These are phyloP conservation scores for Chaetodon trifasciatus DNA, from an alignment of 2,797 vertebrate genomes.

Conservation along the genomic window DNA sequence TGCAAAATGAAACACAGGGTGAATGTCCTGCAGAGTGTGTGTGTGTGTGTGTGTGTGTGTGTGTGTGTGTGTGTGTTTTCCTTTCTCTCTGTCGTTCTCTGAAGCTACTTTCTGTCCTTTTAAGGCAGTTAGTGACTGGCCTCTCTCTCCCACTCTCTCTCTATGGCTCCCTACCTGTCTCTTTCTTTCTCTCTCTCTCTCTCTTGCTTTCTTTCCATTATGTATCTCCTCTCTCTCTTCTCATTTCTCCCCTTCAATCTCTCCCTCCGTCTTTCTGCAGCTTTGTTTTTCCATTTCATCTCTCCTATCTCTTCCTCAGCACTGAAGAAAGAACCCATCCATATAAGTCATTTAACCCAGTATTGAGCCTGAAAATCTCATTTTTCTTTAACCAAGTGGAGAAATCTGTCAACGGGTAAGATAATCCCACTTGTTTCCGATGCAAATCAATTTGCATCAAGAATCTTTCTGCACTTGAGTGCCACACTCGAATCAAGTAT, in stretches of 20 bases:
- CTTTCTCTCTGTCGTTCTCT: slow-evolving; percentile 40
- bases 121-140: slow-evolving; percentile 73
- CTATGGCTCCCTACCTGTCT: slow-evolving; percentile 34
- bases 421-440: slow-evolving; percentile 70
- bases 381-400: slow-evolving; percentile 62
- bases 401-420: slow-evolving; percentile 52
- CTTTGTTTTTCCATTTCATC: slow-evolving; percentile 73
- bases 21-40: slow-evolving; percentile 10
- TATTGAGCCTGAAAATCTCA: slow-evolving; percentile 65
- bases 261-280: slow-evolving; percentile 41
- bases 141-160: slow-evolving; percentile 38
- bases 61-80: slow-evolving; percentile 26
- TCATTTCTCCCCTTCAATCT: slow-evolving; percentile 28
- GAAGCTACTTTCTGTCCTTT: slow-evolving; percentile 80
- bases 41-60: slow-evolving; percentile 12
- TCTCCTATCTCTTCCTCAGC: slow-evolving; percentile 57
- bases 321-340: slow-evolving; percentile 62
- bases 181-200: slow-evolving; percentile 28
- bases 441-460: slow-evolving; percentile 66
- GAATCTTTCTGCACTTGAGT: slow-evolving; percentile 52
- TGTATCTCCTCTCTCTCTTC: slow-evolving; percentile 47
- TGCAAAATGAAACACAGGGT: slow-evolving; percentile 42
- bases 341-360: slow-evolving; percentile 76
- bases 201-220: slow-evolving; percentile 60
- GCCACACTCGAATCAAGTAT: slow-evolving; percentile 50